Conservation (phyloP, 2,888 invertebrate species). For the Tanytarsus gracilentus region DNA sequence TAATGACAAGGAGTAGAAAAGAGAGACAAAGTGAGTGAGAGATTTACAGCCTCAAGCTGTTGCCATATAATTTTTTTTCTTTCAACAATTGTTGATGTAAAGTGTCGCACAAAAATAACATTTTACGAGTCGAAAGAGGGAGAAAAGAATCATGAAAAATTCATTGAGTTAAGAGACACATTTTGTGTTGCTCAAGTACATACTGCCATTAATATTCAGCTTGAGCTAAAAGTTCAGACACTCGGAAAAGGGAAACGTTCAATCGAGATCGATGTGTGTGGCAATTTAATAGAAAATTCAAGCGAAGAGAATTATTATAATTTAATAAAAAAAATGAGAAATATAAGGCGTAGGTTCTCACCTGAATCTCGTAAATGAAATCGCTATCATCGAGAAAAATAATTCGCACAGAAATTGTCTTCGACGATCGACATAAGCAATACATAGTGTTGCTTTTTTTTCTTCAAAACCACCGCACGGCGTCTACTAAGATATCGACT, state of each 20-base stretch:
- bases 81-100: conserved; percentile 3
- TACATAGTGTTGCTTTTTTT: conserved; percentile 35
- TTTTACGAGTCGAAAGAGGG: neutral
- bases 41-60: neutral
- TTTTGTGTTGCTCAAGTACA: too few species aligned
- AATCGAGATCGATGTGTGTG: too few species aligned
- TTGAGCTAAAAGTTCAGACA: too few species aligned
- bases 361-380: conserved; percentile 81
- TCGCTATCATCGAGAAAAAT: conserved; percentile 84
- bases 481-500: neutral
- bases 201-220: too few species aligned
- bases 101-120: neutral
- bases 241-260: too few species aligned
- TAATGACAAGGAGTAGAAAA: too few species aligned
- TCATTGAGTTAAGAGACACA: too few species aligned
- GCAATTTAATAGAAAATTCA: too few species aligned
- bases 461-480: neutral
- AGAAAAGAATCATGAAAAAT: too few species aligned
- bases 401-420: conserved; percentile 55
- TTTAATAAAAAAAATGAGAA: neutral
- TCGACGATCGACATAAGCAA: conserved; percentile 43
- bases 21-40: too few species aligned
- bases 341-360: conserved; percentile 42
- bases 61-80: too few species aligned
- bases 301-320: neutral